A percentile compares a stretch with the other conserved stretches of the same genome.
These are phyloP conservation scores for Drosophila setosimentum DNA, from an alignment of 2,888 invertebrate species.

Conservation along the genomic window DNA sequence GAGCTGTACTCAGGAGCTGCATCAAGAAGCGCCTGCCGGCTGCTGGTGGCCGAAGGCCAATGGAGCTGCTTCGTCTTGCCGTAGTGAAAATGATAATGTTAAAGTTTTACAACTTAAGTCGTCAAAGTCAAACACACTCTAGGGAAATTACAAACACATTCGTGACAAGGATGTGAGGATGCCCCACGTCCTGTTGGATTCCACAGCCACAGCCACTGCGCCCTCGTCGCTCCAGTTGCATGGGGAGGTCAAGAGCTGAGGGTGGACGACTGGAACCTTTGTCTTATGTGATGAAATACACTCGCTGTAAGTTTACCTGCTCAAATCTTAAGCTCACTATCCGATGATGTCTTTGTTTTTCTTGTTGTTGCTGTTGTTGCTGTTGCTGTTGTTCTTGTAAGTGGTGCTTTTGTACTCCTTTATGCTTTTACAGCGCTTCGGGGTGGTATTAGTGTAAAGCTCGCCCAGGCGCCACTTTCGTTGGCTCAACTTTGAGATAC, in stretches of 20 bases:
- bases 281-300: conserved; percentile 72
- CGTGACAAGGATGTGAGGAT: conserved; percentile 70
- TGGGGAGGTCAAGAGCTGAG: conserved; percentile 65
- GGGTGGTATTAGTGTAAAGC: conserved; percentile 81
- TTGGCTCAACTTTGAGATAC: conserved; percentile 54
- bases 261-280: conserved; percentile 58
- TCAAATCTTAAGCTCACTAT: conserved; percentile 64
- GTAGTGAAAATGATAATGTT: conserved; percentile 83
- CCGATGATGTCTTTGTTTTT: conserved; percentile 15
- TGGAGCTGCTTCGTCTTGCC: conserved; percentile 34
- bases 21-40: conserved; percentile 15
- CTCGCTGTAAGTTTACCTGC: conserved; percentile 60
- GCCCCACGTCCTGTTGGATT: conserved; percentile 1
- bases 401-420: conserved; percentile 48
- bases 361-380: conserved; percentile 14
- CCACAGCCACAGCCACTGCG: background rate
- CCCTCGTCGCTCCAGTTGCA: conserved; percentile 4
- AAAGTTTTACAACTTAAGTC: conserved; percentile 85
- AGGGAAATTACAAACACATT: conserved; percentile 84
- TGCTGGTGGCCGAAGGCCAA: conserved; percentile 42
- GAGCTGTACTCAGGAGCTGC: conserved; percentile 27
- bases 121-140: conserved; percentile 85
- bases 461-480: conserved; percentile 56
- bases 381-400: conserved; percentile 13
- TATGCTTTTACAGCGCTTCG: conserved; percentile 79